These are phyloP conservation scores for Parnassius apollo DNA, from an alignment of 2,888 invertebrate genomes.

Conservation along the genomic window DNA sequence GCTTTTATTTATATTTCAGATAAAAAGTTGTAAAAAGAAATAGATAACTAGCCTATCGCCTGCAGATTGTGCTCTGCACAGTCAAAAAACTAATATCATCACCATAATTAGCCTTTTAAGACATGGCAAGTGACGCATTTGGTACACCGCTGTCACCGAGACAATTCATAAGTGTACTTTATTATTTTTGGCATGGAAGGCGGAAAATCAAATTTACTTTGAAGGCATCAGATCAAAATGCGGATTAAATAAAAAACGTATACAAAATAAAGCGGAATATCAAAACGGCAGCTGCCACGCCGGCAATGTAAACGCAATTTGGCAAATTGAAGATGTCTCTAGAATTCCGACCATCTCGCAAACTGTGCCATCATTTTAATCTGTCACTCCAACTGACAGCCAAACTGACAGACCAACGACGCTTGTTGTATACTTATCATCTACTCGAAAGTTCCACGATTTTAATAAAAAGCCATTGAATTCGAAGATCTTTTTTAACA, in stretches of 20 bases:
- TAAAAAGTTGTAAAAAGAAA: too few relatives aligned
- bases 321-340: slow-evolving; percentile 25
- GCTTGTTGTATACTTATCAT: slow-evolving; percentile 23
- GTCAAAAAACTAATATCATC: too few relatives aligned
- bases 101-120: too few relatives aligned
- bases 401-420: slow-evolving; percentile 19
- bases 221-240: too few relatives aligned
- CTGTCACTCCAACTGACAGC: slow-evolving; percentile 19
- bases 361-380: slow-evolving; percentile 23
- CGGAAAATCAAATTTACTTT: too few relatives aligned
- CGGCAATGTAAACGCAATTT: slow-evolving; percentile 24
- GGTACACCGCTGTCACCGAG: too few relatives aligned
- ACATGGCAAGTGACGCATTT: too few relatives aligned
- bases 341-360: slow-evolving; percentile 6
- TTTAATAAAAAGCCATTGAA: slow-evolving; percentile 16
- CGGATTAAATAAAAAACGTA: background rate
- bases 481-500: background rate
- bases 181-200: too few relatives aligned
- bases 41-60: too few relatives aligned
- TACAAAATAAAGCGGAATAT: background rate
- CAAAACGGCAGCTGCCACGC: slow-evolving; percentile 11
- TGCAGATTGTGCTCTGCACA: too few relatives aligned
- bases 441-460: background rate
- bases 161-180: too few relatives aligned
- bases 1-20: too few relatives aligned